Evolutionary conservation across 2,797 vertebrate genomes (phyloP).

Genomic region (Lutjanus campechanus): DNA sequence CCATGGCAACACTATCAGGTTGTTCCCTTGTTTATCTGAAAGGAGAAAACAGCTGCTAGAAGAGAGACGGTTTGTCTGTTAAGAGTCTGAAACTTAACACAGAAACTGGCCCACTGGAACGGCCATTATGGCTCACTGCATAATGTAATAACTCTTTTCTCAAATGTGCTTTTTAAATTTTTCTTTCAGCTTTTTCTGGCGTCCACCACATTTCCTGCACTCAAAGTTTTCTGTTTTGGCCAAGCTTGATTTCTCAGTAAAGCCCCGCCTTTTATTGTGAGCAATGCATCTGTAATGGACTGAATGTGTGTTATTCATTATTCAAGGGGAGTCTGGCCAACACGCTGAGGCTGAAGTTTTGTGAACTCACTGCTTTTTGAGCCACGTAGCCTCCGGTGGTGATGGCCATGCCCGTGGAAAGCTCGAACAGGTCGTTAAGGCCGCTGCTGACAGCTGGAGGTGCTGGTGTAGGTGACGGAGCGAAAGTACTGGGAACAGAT

Average conservation of each 20-base stretch:
- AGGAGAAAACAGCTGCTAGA: too few species aligned
- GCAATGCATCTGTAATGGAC: not conserved
- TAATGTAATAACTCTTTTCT: too few species aligned
- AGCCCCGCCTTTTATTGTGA: not conserved
- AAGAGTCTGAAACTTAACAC: too few species aligned
- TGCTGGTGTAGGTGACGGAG: conserved; percentile 96
- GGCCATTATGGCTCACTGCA: too few species aligned
- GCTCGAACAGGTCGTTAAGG: conserved; percentile 97
- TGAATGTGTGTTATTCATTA: not conserved
- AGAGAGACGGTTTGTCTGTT: too few species aligned
- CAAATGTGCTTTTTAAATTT: not conserved
- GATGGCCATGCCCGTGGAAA: conserved; percentile 95
- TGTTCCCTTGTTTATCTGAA: too few species aligned
- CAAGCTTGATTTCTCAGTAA: not conserved
- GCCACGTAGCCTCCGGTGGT: conserved; percentile 91
- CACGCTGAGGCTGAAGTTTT: not conserved
- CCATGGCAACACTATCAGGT: too few species aligned
- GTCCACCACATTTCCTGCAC: too few species aligned
- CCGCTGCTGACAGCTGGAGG: conserved; percentile 94
- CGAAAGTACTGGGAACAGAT: conserved; percentile 95
- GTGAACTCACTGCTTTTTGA: conserved; percentile 92
- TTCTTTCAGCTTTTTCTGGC: too few species aligned
- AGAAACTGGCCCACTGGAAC: too few species aligned
- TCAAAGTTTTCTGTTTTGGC: not conserved
- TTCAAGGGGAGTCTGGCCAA: not conserved